Conservation (phyloP, 1,140 invertebrate genomes). For the Hypothenemus hampei region DNA sequence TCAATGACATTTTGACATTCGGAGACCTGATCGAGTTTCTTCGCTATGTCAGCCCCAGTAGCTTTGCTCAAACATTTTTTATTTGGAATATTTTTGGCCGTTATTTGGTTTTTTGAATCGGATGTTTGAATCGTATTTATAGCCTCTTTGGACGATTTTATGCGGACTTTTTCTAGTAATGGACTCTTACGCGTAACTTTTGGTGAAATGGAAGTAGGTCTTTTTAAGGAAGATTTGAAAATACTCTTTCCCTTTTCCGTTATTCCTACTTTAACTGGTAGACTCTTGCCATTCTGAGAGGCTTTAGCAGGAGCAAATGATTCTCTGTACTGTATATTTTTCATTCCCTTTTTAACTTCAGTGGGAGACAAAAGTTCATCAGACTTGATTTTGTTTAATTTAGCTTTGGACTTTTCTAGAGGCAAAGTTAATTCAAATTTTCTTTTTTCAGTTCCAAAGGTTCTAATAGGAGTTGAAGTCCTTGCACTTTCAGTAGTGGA, state of each 20-base stretch:
- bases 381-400: slow-evolving; percentile 46
- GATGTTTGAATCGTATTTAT: too few relatives aligned
- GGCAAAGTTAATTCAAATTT: slow-evolving; percentile 33
- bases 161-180: slow-evolving; percentile 18
- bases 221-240: slow-evolving; percentile 24
- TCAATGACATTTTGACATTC: slow-evolving; percentile 45
- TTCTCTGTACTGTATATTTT: slow-evolving; percentile 46
- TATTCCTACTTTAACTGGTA: slow-evolving; percentile 48
- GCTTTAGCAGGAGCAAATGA: slow-evolving; percentile 45
- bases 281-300: slow-evolving; percentile 31
- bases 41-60: slow-evolving; percentile 34
- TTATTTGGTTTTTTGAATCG: slow-evolving; percentile 15
- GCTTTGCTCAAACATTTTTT: slow-evolving; percentile 37
- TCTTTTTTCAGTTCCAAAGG: slow-evolving; percentile 42
- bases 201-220: slow-evolving; percentile 13
- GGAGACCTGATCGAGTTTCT: slow-evolving; percentile 27
- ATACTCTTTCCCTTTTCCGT: slow-evolving; percentile 49
- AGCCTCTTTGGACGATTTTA: too few relatives aligned
- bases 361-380: slow-evolving; percentile 54
- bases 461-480: slow-evolving; percentile 47
- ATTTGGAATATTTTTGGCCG: slow-evolving; percentile 40
- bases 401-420: slow-evolving; percentile 17
- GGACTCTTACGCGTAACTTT: slow-evolving; percentile 26
- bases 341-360: slow-evolving; percentile 56
- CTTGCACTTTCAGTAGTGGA: slow-evolving; percentile 25